Conservation (phyloP, 2,888 invertebrate species). For the Dione juno region DNA sequence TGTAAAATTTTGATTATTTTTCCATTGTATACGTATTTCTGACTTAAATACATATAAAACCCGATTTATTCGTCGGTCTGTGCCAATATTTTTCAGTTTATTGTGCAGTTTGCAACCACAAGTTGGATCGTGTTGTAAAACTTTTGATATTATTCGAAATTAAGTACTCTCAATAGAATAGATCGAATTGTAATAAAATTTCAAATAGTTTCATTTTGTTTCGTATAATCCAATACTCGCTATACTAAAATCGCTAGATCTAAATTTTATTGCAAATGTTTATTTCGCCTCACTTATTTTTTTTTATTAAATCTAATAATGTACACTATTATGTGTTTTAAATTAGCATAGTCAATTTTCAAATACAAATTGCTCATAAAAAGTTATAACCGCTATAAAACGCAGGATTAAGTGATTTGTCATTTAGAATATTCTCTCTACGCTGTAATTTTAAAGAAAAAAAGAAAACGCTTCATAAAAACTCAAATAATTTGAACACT, state of each 20-base stretch:
- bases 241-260: slow-evolving; percentile 13
- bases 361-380: background rate
- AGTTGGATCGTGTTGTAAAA: slow-evolving; percentile 29
- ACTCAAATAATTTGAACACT: slow-evolving; percentile 32
- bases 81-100: slow-evolving; percentile 31
- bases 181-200: slow-evolving; percentile 23
- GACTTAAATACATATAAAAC: slow-evolving; percentile 22
- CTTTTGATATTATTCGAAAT: slow-evolving; percentile 29
- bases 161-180: slow-evolving; percentile 27
- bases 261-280: slow-evolving; percentile 7
- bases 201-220: slow-evolving; percentile 23
- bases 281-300: background rate
- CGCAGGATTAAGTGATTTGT: background rate
- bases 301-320: background rate
- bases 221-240: slow-evolving; percentile 12
- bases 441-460: background rate
- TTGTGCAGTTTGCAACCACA: slow-evolving; percentile 28
- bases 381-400: background rate
- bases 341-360: background rate
- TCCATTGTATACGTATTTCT: slow-evolving; percentile 21
- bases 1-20: slow-evolving; percentile 24
- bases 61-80: slow-evolving; percentile 28
- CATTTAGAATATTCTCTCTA: background rate
- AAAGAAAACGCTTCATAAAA: background rate
- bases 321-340: background rate